Evolutionary conservation across 2,888 invertebrate genomes (phyloP), one percentile per base, ranked within the genome.

Genomic region (Nezara viridula): DNA sequence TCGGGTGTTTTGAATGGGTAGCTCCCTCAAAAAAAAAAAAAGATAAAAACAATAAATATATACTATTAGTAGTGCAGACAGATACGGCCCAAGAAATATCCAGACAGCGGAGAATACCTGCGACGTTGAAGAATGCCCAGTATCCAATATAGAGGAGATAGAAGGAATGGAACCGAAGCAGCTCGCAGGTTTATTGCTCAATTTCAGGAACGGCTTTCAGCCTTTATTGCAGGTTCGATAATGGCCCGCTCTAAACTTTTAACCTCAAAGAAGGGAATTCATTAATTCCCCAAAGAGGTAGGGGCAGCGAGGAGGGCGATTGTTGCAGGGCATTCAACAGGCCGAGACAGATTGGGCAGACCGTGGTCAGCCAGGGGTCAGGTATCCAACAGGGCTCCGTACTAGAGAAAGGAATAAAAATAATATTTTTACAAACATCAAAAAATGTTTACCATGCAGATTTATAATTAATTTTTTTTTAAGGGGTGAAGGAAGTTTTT

Each of bases 191-290:
- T 73, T 73, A 73, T 73, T 73, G 66, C 66, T 73, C 66, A 73
- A 73, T 73, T 73, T 73, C 19, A 73, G 66, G 4, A 19, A 27
- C 16, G 60, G 14, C 66, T 73, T 73, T 73, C 19, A 73, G 66
- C 66, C 66, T 73, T 73, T 73, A 73, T 73, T 73, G 66, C 66
- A 2, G 19, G 32, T 37, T 73, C 66, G 66, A 37, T 73, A 73
- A 73, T 73, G 66, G 66, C 37, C 21, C 66, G 6, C n/a, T 73
- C 66, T 73, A 73, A 73, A 73, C 66, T 73, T 73, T 73, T 73
- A 73, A 73, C 66, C 66, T 37, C 66, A 73, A 73, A 73, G 66
- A 37, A 73, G 66, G 66, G 66, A 73, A 73, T 73, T 73, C 66
- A 73, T 73, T 73, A 73, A 73, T 73, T 32, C 32, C 7, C 32